Percentiles rank a stretch among this genome's conserved stretches.
These are phyloP conservation scores for Eumerus sabulonum DNA, from an alignment of 2,888 invertebrate species.

Conservation along the genomic window DNA sequence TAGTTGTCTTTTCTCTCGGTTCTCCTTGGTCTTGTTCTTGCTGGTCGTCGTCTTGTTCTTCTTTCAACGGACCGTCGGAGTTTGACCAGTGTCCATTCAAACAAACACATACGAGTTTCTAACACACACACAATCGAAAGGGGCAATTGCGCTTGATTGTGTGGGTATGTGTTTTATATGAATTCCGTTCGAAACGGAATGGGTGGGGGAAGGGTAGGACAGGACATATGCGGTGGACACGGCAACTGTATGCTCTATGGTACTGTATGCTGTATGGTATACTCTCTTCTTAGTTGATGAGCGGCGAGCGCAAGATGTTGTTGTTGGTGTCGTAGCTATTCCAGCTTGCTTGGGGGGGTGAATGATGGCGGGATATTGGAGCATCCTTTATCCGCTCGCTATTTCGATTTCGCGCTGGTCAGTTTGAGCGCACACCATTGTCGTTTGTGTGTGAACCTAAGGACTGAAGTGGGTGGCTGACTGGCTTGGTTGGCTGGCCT, in stretches of 20 bases:
- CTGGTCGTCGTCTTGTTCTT: constrained; percentile 49
- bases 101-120: constrained; percentile 21
- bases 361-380: constrained; percentile 25
- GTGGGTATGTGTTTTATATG: constrained; percentile 40
- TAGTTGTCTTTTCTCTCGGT: constrained; percentile 52
- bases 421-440: constrained; percentile 32
- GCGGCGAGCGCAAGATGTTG: constrained; percentile 62
- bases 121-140: constrained; percentile 21
- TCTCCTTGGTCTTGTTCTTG: constrained; percentile 49
- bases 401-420: constrained; percentile 63
- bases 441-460: not conserved
- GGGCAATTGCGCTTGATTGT: constrained; percentile 18
- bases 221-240: constrained; percentile 47
- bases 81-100: constrained; percentile 64
- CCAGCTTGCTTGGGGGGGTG: constrained; percentile 5
- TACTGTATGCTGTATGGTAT: constrained; percentile 46
- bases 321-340: not conserved
- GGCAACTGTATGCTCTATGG: no score
- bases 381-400: constrained; percentile 58
- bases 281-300: constrained; percentile 52
- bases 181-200: no score
- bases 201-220: constrained; percentile 34
- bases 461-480: constrained; percentile 39
- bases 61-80: constrained; percentile 33
- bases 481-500: not conserved